Evolutionary conservation across 2,113 vertebrate species (phyloP), one percentile per base, ranked within the genome.

Genomic region (Nothocercus nigrocapillus): DNA sequence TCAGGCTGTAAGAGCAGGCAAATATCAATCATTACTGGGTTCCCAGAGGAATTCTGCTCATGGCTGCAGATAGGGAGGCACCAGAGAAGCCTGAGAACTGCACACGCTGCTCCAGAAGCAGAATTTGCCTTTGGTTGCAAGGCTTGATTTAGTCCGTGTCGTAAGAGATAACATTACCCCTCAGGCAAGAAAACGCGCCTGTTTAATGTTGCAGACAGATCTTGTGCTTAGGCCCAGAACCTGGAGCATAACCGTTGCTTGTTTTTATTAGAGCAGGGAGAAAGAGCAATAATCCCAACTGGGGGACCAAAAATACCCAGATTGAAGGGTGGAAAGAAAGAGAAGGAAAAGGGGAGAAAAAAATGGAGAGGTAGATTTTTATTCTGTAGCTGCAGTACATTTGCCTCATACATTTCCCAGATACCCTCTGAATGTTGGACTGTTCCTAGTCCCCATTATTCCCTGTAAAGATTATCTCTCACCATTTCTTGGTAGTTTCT

Each of bases 231-330:
- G 88, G 64, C 49, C 69, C 42, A 17, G 82, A 83, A 77, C 91
- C 82, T 58, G 54, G 62, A 88, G 76, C 88, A n/a, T 96, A 91
- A 80, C 82, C 88, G 30, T 90, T 88, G 82, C 90, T 96, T 95
- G 79, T 83, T 96, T 96, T 95, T 90, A 67, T 88, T 96, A 90
- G 91, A 94, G 72, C 79, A 90, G 85, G 94, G 72, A 9, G 96
- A 94, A 90, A 92, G 85, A 92, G 76, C 94, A 96, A 70, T 96
- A 95, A 94, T 88, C 90, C 85, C 88, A 94, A 88, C 90, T 96
- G 90, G 64, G 82, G 91, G 68, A 54, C 85, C 79, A 85, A 91
- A 94, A 94, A 81, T 95, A 96, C 83, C 88, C 61, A 93, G 79
- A 93, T 83, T 91, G 85, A 88, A 93, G 85, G 82, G 88, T 96